These are phyloP conservation scores for Oryzias dopingdopingensis DNA, from an alignment of 2,797 vertebrate species.

Conservation along the genomic window DNA sequence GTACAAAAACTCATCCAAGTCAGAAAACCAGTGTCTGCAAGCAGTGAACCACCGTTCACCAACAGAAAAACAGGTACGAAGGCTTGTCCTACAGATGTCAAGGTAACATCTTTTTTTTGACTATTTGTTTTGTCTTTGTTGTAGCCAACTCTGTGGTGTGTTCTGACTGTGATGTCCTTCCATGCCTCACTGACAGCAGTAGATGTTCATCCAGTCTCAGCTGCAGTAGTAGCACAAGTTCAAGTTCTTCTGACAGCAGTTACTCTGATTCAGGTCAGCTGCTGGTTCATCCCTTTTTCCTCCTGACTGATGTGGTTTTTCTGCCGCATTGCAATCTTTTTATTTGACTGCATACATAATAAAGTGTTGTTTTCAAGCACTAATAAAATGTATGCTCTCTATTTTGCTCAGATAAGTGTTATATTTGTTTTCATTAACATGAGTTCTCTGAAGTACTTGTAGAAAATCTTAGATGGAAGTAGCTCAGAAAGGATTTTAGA, in stretches of 20 bases:
- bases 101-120: not conserved
- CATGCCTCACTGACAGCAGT: slow-evolving; percentile 70
- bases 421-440: not conserved
- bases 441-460: no score
- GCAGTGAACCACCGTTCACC: slow-evolving; percentile 41
- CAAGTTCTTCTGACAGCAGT: slow-evolving; percentile 80
- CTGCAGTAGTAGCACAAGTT: slow-evolving; percentile 69
- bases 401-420: not conserved
- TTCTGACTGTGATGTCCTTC: slow-evolving; percentile 35
- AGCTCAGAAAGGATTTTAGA: no score
- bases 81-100: not conserved
- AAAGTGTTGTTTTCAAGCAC: slow-evolving; percentile 16
- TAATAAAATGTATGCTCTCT: slow-evolving; percentile 17
- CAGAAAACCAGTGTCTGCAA: slow-evolving; percentile 61
- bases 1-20: slow-evolving; percentile 36
- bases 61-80: no score
- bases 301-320: slow-evolving; percentile 3
- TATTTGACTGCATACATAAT: slow-evolving; percentile 23
- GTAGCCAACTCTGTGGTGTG: slow-evolving; percentile 58
- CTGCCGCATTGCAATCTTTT: not conserved
- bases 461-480: no score
- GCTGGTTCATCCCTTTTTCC: slow-evolving; percentile 6
- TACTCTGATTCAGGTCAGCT: slow-evolving; percentile 85
- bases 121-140: not conserved
- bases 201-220: slow-evolving; percentile 54